Evolutionary conservation across 2,888 invertebrate species (phyloP), one percentile per base, ranked within the genome.

Genomic region (Melanotus villosus): DNA sequence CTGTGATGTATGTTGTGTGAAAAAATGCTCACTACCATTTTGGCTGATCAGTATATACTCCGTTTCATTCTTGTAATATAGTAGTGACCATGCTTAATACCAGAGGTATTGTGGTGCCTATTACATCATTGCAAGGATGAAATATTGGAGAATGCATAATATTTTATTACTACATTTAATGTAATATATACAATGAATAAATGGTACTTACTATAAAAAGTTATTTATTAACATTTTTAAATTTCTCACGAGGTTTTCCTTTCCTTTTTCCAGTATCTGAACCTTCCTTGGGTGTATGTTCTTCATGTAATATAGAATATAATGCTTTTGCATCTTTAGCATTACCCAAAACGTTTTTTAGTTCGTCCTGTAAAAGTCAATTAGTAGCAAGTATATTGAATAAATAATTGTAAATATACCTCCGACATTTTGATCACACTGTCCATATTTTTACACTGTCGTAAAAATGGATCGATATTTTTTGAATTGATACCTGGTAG

Each of bases 401-500:
- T 10, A 32, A 26, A 7, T 7, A 7, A n/a, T n/a, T n/a, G n/a
- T n/a, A n/a, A n/a, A n/a, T n/a, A n/a, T 82, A 91, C 91, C 86
- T 90, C 84, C 18, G 86, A 86, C 69, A 90, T 83, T 70, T 87
- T 87, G 45, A 90, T 85, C 41, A 92, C 83, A 79, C 91, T 86
- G 75, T 90, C 90, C 68, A 97, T 82, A 62, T 90, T 91, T 58
- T 87, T 83, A 2, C 92, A 93, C 79, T 91, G 90, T 75, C 93
- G 92, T 86, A 98, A 87, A 63, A 98, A 85, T 10, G 87, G 80
- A 60, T 91, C 88, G 3, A 96, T 89, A 84, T 98, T 98, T 84
- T 95, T 96, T 0, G 94, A 91, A 72, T 91, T 93, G 3, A 98
- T 89, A 6, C 98, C 98, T 0, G 98, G 97, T 78, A 98, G 86